Evolutionary conservation across 2,797 vertebrate genomes (phyloP).

Genomic region (Buceros bicornis): DNA sequence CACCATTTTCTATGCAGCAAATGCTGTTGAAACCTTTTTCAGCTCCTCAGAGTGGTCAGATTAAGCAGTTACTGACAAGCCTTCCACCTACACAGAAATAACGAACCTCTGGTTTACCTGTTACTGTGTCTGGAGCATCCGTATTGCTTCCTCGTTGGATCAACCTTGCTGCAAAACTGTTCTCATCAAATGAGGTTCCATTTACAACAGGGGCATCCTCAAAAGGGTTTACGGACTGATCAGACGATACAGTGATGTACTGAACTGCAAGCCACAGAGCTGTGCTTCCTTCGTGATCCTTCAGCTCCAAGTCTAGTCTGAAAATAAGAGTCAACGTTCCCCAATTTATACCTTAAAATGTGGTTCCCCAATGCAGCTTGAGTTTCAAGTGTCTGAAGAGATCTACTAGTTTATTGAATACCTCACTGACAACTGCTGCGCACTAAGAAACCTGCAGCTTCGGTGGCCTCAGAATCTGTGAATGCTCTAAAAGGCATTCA

Average conservation of each 20-base stretch:
- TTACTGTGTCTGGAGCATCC: slow-evolving; percentile 88
- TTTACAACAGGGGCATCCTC: slow-evolving; percentile 91
- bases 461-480: background rate
- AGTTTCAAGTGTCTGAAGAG: background rate
- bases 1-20: background rate
- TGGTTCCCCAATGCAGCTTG: background rate
- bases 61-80: background rate
- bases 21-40: background rate
- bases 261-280: slow-evolving; percentile 96
- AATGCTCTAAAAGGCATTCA: background rate
- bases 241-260: slow-evolving; percentile 92
- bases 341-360: background rate
- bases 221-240: slow-evolving; percentile 94
- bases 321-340: slow-evolving; percentile 31
- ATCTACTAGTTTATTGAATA: background rate
- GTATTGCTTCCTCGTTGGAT: slow-evolving; percentile 95
- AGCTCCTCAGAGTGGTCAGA: background rate
- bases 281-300: slow-evolving; percentile 95
- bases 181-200: slow-evolving; percentile 97
- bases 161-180: slow-evolving; percentile 93
- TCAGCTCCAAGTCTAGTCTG: slow-evolving; percentile 94
- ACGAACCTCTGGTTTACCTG: slow-evolving; percentile 82
- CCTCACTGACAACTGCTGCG: background rate
- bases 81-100: background rate
- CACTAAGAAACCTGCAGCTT: background rate